Conservation (phyloP, 35 echinoderm and acorn worm genomes). For the Strongylocentrotus purpuratus region DNA sequence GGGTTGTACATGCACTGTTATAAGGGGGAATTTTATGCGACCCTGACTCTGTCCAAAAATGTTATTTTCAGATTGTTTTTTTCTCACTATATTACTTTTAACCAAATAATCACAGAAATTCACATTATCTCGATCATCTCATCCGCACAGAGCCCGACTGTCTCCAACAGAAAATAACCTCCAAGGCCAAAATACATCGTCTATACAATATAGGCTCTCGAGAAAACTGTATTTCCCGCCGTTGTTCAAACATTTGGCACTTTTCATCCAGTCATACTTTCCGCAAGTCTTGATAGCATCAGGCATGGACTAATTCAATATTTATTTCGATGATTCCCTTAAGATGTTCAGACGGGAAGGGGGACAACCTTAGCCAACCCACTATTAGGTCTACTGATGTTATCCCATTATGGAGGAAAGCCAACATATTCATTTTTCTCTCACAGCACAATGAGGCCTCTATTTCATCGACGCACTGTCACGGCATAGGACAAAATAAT, state of each 20-base stretch:
- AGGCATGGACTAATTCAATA: not conserved
- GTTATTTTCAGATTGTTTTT: not conserved
- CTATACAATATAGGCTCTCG: not conserved
- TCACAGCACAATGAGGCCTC: not conserved
- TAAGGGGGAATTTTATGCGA: not conserved
- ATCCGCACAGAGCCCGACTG: not conserved
- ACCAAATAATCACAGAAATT: not conserved
- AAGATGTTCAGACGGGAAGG: not conserved
- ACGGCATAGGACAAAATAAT: no score
- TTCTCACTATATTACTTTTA: not conserved
- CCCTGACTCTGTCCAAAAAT: not conserved
- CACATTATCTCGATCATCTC: not conserved
- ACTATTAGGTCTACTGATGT: not conserved
- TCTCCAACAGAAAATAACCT: not conserved
- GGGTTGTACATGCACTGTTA: not conserved
- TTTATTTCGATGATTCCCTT: not conserved
- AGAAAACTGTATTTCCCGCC: not conserved
- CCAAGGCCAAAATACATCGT: not conserved
- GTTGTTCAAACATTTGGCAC: not conserved
- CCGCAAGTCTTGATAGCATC: not conserved
- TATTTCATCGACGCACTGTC: not conserved
- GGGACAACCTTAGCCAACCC: not conserved
- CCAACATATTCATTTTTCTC: not conserved
- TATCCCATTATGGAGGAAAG: not conserved
- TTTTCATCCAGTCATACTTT: not conserved